phyloP scores from a whole-genome alignment of 2,888 invertebrate genomes.

The Ferrisia virgata region DNA sequence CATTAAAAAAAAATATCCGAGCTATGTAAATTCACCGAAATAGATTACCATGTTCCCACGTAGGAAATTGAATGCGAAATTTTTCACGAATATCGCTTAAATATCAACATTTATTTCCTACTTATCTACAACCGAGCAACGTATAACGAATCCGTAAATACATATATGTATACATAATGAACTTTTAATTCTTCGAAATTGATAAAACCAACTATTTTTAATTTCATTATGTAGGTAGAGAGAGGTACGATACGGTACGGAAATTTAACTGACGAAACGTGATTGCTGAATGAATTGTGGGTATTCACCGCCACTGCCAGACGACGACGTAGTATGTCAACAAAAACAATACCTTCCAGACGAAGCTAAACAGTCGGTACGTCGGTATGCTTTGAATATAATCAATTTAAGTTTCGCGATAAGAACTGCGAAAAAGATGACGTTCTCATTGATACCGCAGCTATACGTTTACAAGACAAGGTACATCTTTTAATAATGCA shows the following conservation, averaged over 20 bases:
- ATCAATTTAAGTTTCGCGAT: neutral
- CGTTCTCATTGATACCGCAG: constrained; percentile 23
- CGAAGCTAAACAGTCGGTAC: too few species aligned
- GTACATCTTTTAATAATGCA: neutral
- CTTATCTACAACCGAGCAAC: neutral
- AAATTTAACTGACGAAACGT: constrained; percentile 15
- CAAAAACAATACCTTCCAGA: constrained; percentile 15
- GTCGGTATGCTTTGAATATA: neutral
- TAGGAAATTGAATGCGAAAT: too few species aligned
- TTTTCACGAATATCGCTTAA: neutral
- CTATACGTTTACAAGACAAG: too few species aligned
- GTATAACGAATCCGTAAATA: too few species aligned
- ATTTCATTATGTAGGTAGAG: too few species aligned
- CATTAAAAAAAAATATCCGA: neutral
- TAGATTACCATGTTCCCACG: neutral
- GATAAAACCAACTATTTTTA: constrained; percentile 4
- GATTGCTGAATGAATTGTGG: constrained; percentile 10
- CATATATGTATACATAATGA: neutral
- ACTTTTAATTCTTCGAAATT: neutral
- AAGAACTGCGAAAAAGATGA: neutral
- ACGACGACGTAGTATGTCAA: constrained; percentile 9
- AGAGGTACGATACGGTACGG: neutral
- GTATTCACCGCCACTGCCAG: neutral
- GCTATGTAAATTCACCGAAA: neutral
- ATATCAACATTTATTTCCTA: neutral